Conservation (phyloP, 2,888 invertebrate species). For the Lydus trimaculatus region DNA sequence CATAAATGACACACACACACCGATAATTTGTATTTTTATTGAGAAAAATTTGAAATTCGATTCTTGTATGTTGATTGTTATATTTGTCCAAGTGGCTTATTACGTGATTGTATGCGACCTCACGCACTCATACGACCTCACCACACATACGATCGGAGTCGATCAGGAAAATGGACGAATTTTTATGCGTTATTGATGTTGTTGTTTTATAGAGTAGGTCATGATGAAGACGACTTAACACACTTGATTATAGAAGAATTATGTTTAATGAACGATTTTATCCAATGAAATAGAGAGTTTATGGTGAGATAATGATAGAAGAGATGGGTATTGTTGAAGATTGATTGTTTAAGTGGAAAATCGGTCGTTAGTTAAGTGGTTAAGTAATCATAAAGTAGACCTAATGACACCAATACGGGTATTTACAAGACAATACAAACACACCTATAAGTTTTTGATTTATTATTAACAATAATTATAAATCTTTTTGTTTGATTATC, state of each 20-base stretch:
- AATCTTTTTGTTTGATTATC: neutral
- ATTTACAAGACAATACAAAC: conserved; percentile 12
- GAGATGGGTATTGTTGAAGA: neutral
- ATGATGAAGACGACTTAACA: conserved; percentile 17
- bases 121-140: conserved; percentile 27
- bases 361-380: neutral
- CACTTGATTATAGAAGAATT: neutral
- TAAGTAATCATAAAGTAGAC: conserved; percentile 17
- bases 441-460: conserved; percentile 15
- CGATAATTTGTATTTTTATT: neutral
- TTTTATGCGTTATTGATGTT: neutral
- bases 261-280: neutral
- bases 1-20: neutral
- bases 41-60: neutral
- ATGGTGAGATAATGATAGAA: neutral
- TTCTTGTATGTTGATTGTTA: conserved; percentile 11
- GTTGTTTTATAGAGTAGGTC: conserved; percentile 20
- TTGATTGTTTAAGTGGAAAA: conserved; percentile 5
- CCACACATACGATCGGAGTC: conserved; percentile 27
- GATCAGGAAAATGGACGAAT: neutral
- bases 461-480: neutral
- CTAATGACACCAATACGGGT: conserved; percentile 25
- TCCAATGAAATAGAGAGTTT: conserved; percentile 3
- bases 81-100: conserved; percentile 13
- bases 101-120: conserved; percentile 33